Evolutionary conservation across 2,888 invertebrate species (phyloP), one percentile per base, ranked within the genome.

Genomic region (Lasioglossum oenotherae): DNA sequence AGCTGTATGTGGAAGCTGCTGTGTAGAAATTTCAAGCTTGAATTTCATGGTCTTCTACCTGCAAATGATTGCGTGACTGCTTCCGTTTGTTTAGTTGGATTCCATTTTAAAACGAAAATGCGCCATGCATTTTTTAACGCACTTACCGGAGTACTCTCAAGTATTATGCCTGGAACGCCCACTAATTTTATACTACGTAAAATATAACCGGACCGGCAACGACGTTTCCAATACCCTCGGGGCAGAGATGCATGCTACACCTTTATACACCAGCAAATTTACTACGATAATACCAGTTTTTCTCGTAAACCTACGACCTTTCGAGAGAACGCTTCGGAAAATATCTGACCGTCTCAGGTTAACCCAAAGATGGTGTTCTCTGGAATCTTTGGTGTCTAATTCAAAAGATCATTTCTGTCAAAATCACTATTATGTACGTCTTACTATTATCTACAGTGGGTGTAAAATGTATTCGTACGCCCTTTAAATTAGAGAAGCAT

Each of bases 111-210:
- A 88, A 81, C 79, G 77, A 90, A 90, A 84, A 80, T 73, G 86
- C 71, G 69, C 53, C 87, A 75, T 91, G 85, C 87, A 90, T 91
- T 88, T 91, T 91, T 91, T 69, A 91, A 88, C 85, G 86, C 88
- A 90, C 91, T 90, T 89, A 90, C 85, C 89, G 80, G 85, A 89
- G 82, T 86, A 90, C 86, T 82, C 87, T 86, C 87, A 87, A 91
- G 87, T 85, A 90, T 86, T 78, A 78, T 74, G 74, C 82, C 49
- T 46, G 80, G 72, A 77, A 84, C 75, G 75, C 88, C 78, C 80
- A 86, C 75, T 88, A 86, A 86, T 89, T 90, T 90, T 84, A 90
- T 81, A 85, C 81, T 72, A 80, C 83, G 80, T 86, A 80, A 90
- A 88, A 91, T 90, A 89, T 87, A 81, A 72, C n/a, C 81, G 80